Percentiles rank a stretch among this genome's conserved stretches.
Conservation (phyloP, 2,888 invertebrate species). For the Kuschelorhynchus macadamiae region DNA sequence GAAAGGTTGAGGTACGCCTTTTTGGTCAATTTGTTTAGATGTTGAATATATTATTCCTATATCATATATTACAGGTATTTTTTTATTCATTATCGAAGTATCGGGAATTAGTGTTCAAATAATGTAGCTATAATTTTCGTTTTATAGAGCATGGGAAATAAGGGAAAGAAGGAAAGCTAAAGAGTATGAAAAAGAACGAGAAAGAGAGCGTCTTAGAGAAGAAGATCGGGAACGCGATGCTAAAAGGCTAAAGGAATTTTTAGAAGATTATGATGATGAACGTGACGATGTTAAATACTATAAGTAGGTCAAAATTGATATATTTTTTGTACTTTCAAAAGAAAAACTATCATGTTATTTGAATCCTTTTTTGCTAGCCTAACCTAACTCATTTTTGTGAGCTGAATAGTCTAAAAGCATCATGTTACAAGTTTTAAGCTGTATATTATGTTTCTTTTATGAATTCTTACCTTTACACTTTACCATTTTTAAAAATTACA, state of each 20-base stretch:
- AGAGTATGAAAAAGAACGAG: constrained; percentile 91
- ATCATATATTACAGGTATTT: no score
- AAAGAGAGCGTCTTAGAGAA: constrained; percentile 86
- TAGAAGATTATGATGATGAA: constrained; percentile 99
- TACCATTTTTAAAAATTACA: no score
- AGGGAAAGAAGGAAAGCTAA: constrained; percentile 91
- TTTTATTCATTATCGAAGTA: no score
- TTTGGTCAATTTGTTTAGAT: no score
- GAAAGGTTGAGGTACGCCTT: constrained; percentile 74
- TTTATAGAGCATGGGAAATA: constrained; percentile 82
- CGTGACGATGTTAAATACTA: constrained; percentile 97
- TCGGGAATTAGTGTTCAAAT: no score
- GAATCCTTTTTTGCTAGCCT: neutral
- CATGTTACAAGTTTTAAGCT: no score
- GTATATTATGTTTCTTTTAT: no score
- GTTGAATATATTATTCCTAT: no score
- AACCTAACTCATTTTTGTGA: neutral
- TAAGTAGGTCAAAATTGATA: constrained; percentile 73
- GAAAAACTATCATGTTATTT: neutral
- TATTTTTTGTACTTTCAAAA: constrained; percentile 31
- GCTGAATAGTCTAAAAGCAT: no score
- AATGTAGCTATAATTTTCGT: neutral
- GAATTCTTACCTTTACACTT: no score
- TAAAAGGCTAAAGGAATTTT: constrained; percentile 94
- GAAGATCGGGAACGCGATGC: constrained; percentile 93